These are phyloP conservation scores for Acrobasis repandana DNA, from an alignment of 2,888 invertebrate species.

Conservation along the genomic window DNA sequence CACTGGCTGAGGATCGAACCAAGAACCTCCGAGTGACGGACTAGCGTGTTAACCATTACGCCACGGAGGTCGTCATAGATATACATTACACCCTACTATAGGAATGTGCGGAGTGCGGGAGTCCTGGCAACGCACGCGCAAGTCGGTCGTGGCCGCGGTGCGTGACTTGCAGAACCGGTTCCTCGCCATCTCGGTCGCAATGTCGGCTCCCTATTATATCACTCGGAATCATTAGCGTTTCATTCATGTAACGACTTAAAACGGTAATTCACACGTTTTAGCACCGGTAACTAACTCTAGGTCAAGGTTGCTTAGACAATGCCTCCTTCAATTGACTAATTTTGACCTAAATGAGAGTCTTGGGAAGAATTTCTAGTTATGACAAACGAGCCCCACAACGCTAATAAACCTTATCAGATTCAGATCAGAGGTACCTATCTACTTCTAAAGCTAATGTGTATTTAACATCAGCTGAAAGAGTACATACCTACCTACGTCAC, in stretches of 20 bases:
- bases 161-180: conserved; percentile 13
- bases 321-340: not conserved
- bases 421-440: too few species aligned
- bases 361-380: too few species aligned
- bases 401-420: too few species aligned
- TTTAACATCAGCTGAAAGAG: too few species aligned
- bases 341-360: not conserved
- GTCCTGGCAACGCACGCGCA: not conserved
- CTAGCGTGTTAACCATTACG: too few species aligned
- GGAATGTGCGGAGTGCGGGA: not conserved
- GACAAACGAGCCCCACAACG: too few species aligned
- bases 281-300: not conserved
- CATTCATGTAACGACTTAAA: conserved; percentile 12
- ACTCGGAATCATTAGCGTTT: conserved; percentile 11
- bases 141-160: not conserved
- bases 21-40: too few species aligned
- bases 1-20: too few species aligned
- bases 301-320: conserved; percentile 8
- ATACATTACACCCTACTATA: not conserved
- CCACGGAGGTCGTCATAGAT: too few species aligned
- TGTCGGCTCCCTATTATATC: conserved; percentile 17
- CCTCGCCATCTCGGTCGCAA: conserved; percentile 1
- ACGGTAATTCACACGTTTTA: conserved; percentile 6
- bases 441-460: too few species aligned
- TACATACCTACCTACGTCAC: too few species aligned